These are phyloP conservation scores for Enteromius treurensis DNA, from an alignment of 2,797 vertebrate genomes.

Conservation along the genomic window DNA sequence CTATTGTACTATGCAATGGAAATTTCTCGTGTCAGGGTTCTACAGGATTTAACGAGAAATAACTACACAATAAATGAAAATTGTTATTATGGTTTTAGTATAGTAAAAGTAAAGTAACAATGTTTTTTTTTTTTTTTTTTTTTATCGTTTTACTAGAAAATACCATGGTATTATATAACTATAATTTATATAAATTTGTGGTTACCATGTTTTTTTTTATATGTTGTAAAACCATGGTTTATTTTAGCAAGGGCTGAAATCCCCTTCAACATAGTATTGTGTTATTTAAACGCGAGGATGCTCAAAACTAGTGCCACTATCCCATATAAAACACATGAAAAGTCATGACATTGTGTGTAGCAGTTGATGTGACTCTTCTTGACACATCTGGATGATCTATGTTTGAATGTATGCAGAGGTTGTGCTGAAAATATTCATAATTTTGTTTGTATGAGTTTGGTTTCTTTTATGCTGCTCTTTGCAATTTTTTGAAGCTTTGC, in stretches of 20 bases:
- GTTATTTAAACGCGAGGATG: background rate
- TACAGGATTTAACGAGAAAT: background rate
- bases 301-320: too few relatives aligned
- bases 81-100: background rate
- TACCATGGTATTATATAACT: too few relatives aligned
- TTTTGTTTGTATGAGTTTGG: background rate
- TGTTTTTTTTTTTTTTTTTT: too few relatives aligned
- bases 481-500: background rate
- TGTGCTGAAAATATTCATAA: background rate
- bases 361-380: background rate
- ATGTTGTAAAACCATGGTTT: too few relatives aligned
- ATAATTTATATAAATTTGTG: too few relatives aligned
- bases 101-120: too few relatives aligned
- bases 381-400: background rate
- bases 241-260: background rate
- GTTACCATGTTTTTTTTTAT: too few relatives aligned
- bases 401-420: background rate
- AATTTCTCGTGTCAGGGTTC: background rate
- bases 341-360: background rate
- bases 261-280: background rate
- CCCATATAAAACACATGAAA: too few relatives aligned
- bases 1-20: background rate
- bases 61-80: background rate
- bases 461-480: background rate
- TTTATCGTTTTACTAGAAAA: too few relatives aligned